Conservation (phyloP, 1,140 invertebrate species). For the Augochlora pura region DNA sequence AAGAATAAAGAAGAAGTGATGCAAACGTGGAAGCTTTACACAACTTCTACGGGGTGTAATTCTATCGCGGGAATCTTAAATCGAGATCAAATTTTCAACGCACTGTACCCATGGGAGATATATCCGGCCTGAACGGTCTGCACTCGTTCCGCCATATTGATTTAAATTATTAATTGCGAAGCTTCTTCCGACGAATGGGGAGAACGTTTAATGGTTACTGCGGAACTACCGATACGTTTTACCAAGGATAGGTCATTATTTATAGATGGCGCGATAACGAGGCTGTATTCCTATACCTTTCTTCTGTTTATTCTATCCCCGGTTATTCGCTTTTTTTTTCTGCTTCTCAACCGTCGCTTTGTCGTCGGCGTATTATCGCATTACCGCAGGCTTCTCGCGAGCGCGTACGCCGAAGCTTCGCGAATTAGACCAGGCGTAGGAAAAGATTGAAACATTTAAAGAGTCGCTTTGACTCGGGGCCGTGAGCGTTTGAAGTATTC, state of each 20-base stretch:
- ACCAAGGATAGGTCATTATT: constrained; percentile 24
- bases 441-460: background rate
- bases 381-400: no score
- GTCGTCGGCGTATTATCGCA: no score
- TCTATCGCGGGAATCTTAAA: no score
- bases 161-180: constrained; percentile 78
- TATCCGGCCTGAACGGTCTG: constrained; percentile 70
- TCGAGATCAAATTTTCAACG: no score
- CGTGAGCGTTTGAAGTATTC: background rate
- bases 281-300: constrained; percentile 18
- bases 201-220: constrained; percentile 54
- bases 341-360: background rate
- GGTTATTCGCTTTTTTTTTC: constrained; percentile 15
- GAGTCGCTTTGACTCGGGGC: background rate
- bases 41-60: no score
- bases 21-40: no score
- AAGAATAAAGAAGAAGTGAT: no score
- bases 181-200: constrained; percentile 61
- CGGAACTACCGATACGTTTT: constrained; percentile 13
- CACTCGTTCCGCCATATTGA: constrained; percentile 74
- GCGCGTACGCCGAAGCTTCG: no score
- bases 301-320: constrained; percentile 10
- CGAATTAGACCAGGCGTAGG: constrained; percentile 1
- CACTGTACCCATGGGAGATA: constrained; percentile 69
- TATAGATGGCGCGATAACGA: constrained; percentile 37